phyloP scores from a whole-genome alignment of 2,113 vertebrate species.

The Boleophthalmus pectinirostris region DNA sequence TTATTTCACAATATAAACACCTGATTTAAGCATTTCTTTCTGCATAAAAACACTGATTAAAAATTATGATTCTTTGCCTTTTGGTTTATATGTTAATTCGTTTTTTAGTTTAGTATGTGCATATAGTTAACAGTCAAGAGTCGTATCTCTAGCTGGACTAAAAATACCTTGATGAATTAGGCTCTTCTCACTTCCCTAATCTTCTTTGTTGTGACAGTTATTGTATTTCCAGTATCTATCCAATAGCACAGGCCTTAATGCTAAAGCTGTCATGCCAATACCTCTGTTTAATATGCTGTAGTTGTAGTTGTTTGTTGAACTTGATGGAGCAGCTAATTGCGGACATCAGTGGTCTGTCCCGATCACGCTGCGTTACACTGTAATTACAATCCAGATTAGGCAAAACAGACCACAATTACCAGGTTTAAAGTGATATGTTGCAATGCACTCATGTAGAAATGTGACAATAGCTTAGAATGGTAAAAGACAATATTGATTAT shows the following conservation, averaged over 20 bases:
- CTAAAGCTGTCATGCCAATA: not conserved
- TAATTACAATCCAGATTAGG: conserved; percentile 16
- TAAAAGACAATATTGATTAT: not conserved
- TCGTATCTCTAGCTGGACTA: not conserved
- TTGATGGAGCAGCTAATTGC: conserved; percentile 23
- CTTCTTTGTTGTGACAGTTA: not conserved
- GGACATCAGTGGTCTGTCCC: conserved; percentile 5
- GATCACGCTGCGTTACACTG: conserved; percentile 1
- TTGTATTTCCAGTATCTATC: not conserved
- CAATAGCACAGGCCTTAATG: not conserved
- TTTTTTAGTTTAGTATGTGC: no score
- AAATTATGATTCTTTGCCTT: no score
- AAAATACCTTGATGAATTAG: not conserved
- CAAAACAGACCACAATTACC: conserved; percentile 1
- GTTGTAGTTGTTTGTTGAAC: conserved; percentile 25
- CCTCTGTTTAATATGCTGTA: conserved; percentile 1
- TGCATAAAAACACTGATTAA: no score
- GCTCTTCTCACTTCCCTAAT: not conserved
- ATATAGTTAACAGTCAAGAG: not conserved
- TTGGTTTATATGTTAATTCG: no score
- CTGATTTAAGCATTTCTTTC: no score
- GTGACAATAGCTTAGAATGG: not conserved
- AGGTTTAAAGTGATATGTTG: conserved; percentile 1
- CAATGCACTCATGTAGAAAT: not conserved
- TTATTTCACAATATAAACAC: no score